phyloP scores from a whole-genome alignment of 2,113 vertebrate species.

The Varanus komodoensis region DNA sequence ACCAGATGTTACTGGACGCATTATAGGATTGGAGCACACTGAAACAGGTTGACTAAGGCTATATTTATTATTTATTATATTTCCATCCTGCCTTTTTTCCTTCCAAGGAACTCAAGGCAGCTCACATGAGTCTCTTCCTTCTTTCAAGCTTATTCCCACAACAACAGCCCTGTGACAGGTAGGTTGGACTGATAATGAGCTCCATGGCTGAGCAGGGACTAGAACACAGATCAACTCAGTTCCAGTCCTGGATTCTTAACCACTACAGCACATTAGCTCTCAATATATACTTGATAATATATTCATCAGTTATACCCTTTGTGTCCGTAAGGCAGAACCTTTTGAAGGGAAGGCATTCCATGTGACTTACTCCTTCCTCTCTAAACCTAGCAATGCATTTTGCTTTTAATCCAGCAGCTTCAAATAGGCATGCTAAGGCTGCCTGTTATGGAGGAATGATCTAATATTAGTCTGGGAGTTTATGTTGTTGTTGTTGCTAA shows the following conservation, averaged over 20 bases:
- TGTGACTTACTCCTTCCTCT: accelerated
- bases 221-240: no score
- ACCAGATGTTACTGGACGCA: not conserved
- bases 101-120: no score
- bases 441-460: slow-evolving; percentile 44
- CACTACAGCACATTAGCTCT: no score
- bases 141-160: no score
- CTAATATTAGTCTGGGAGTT: slow-evolving; percentile 76
- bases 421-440: slow-evolving; percentile 41
- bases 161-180: no score
- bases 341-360: not conserved
- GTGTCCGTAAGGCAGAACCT: accelerated
- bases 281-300: not conserved
- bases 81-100: no score
- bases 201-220: no score
- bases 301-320: not conserved
- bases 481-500: slow-evolving; percentile 75
- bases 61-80: no score
- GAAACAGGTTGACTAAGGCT: not conserved
- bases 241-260: no score
- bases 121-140: no score
- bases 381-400: slow-evolving; percentile 12
- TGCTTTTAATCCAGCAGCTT: slow-evolving; percentile 62
- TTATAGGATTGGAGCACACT: not conserved
- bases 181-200: no score